These are phyloP conservation scores for Sarcophaga rosellei DNA, from an alignment of 2,888 invertebrate genomes.

Conservation along the genomic window DNA sequence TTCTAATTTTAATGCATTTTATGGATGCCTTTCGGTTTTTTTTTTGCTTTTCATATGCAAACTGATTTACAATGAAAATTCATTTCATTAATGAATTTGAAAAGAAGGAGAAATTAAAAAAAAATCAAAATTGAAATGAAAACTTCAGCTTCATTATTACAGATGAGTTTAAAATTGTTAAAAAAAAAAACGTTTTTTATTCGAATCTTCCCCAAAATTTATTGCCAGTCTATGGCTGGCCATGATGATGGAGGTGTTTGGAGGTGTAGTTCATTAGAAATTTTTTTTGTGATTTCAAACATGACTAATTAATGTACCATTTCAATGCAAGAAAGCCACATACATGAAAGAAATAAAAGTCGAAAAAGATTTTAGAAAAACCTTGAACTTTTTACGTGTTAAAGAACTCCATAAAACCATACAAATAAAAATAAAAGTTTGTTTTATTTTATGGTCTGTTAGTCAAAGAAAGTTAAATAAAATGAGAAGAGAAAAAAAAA, in stretches of 20 bases:
- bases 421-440: too few species aligned
- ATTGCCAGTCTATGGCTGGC: not conserved
- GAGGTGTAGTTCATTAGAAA: not conserved
- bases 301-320: not conserved
- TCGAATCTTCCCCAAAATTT: not conserved
- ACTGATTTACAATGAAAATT: conserved; percentile 14
- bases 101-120: not conserved
- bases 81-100: not conserved
- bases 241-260: conserved; percentile 9
- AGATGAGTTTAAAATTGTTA: conserved; percentile 22
- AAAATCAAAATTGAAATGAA: not conserved
- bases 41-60: conserved; percentile 26
- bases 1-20: conserved; percentile 52
- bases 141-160: conserved; percentile 20
- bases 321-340: not conserved
- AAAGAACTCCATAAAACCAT: too few species aligned
- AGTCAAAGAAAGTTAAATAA: too few species aligned
- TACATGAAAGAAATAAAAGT: not conserved
- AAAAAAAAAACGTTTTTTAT: not conserved
- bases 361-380: not conserved
- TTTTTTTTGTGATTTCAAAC: not conserved
- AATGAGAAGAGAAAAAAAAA: too few species aligned
- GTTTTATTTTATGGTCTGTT: too few species aligned
- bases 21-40: conserved; percentile 16
- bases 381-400: conserved; percentile 33